phyloP scores from a whole-genome alignment of 2,113 vertebrate genomes.

The Chunga burmeisteri region DNA sequence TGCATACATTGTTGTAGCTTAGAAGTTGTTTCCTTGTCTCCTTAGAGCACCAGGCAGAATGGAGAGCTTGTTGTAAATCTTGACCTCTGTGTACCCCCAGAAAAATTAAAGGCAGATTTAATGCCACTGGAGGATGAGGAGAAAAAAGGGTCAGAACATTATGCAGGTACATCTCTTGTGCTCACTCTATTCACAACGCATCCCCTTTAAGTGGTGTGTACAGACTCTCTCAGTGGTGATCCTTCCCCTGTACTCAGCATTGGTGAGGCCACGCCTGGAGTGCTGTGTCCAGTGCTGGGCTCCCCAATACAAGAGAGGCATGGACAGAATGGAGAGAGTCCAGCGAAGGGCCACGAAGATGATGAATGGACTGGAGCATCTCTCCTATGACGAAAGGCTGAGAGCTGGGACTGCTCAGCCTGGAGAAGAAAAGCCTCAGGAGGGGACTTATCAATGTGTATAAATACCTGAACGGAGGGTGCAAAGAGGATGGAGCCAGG shows the following conservation, averaged over 20 bases:
- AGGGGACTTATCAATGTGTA: too few relatives aligned
- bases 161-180: neutral
- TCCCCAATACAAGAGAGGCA: too few relatives aligned
- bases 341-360: neutral
- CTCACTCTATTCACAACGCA: neutral
- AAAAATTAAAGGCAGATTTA: neutral
- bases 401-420: neutral
- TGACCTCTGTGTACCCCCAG: neutral
- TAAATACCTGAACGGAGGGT: too few relatives aligned
- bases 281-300: too few relatives aligned
- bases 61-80: neutral
- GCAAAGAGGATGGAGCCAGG: too few relatives aligned
- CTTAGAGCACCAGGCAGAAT: neutral
- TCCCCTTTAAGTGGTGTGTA: neutral
- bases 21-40: neutral
- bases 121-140: neutral
- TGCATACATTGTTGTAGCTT: neutral
- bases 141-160: neutral
- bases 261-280: neutral
- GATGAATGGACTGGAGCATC: neutral
- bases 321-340: too few relatives aligned
- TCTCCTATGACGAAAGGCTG: neutral
- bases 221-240: neutral
- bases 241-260: neutral
- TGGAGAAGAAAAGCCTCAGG: neutral